Evolutionary conservation across 1,140 invertebrate species (phyloP).

Genomic region (Brachionus manjavacas): DNA sequence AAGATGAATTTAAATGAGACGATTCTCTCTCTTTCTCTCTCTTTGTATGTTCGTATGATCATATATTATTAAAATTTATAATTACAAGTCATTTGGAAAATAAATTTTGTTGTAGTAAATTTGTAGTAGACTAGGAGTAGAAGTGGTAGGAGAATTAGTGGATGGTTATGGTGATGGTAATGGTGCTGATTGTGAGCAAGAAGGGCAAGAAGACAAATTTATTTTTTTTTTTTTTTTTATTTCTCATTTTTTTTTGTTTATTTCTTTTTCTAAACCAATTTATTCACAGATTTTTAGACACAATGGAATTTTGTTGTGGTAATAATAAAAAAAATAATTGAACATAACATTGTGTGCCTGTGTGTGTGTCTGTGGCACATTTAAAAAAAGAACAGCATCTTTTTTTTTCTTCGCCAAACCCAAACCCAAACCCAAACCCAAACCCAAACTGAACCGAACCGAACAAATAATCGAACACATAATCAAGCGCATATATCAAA

Average conservation of each 20-base stretch:
- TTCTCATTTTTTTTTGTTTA: neutral
- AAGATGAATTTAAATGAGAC: neutral
- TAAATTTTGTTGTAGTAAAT: neutral
- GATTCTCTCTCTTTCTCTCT: neutral
- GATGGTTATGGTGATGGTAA: no score
- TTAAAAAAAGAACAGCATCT: neutral
- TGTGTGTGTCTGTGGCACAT: neutral
- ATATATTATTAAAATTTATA: conserved; percentile 34
- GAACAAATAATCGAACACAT: no score
- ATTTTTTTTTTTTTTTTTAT: neutral
- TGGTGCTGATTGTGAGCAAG: neutral
- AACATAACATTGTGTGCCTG: no score
- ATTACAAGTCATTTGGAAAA: neutral
- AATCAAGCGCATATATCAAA: no score
- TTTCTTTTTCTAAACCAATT: neutral
- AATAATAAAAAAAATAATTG: neutral
- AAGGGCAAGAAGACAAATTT: neutral
- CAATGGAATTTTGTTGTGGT: neutral
- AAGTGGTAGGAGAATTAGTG: no score
- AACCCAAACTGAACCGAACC: no score
- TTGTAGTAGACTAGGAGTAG: neutral
- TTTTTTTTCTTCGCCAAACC: no score
- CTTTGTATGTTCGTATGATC: neutral
- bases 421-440: no score
- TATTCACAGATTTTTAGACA: neutral